phyloP scores from a whole-genome alignment of 2,113 vertebrate genomes.

The Brachirus orientalis region DNA sequence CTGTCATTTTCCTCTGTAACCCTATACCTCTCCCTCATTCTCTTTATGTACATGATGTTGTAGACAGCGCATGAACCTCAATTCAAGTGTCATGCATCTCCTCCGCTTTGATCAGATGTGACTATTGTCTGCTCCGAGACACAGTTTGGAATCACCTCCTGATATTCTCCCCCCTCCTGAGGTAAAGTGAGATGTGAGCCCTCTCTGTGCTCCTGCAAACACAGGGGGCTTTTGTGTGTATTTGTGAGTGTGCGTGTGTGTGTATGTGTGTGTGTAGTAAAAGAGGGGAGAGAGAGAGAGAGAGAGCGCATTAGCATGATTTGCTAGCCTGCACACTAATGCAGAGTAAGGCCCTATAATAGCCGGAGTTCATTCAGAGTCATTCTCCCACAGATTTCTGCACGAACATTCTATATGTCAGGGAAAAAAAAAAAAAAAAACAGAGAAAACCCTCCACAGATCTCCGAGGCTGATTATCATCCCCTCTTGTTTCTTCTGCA shows the following conservation, averaged over 20 bases:
- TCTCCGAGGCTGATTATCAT: conserved; percentile 71
- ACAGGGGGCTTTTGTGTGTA: conserved; percentile 87
- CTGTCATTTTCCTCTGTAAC: conserved; percentile 50
- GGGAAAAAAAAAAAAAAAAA: conserved; percentile 43
- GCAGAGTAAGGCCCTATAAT: conserved; percentile 62
- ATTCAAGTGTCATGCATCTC: conserved; percentile 76
- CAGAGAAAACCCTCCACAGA: conserved; percentile 57
- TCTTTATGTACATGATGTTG: conserved; percentile 56
- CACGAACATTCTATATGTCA: conserved; percentile 77
- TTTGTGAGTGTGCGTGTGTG: conserved; percentile 73
- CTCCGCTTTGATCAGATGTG: conserved; percentile 86
- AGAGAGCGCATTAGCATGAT: conserved; percentile 66
- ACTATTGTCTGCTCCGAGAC: conserved; percentile 81
- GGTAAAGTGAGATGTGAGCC: conserved; percentile 85
- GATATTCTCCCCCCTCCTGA: conserved; percentile 60
- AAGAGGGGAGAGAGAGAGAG: conserved; percentile 27
- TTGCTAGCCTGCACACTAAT: conserved; percentile 77
- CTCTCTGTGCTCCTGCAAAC: conserved; percentile 81
- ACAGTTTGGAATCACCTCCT: conserved; percentile 79
- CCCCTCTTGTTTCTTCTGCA: conserved; percentile 49
- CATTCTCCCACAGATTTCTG: conserved; percentile 74
- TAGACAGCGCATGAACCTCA: conserved; percentile 72
- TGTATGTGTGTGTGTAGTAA: conserved; percentile 40
- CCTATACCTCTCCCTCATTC: conserved; percentile 51
- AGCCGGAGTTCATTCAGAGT: conserved; percentile 65